Evolutionary conservation across 2,113 vertebrate species (phyloP), one percentile per base, ranked within the genome.

Genomic region (Pseudopipra pipra): DNA sequence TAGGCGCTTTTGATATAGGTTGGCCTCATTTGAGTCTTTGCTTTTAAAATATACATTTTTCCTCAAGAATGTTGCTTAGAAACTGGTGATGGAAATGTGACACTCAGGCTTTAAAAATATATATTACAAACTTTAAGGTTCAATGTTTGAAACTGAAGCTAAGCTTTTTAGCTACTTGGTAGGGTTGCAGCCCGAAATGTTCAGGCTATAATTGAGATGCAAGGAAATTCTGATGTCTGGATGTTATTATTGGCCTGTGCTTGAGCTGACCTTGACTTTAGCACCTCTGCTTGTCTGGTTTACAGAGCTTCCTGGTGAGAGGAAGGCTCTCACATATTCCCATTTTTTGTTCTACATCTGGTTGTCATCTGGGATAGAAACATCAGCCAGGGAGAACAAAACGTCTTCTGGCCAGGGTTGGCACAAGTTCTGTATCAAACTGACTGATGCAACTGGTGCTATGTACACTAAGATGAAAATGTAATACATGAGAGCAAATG

Each of bases 331-430:
- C 63, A 39, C 65, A 81, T 55, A 75, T 72, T 66, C 67, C 52
- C 12, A 52, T 76, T 90, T 81, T 67, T 93, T 92, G 21, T 82
- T 72, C 76, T 70, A 70, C 90, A 82, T 96, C 84, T 97, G 95
- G 43, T 85, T 94, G 88, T 92, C 95, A 96, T 93, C 94, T 96
- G 93, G 49, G 51, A 49, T 94, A 52, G 61, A 95, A 82, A 61
- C 8, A 1, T 72, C 83, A 92, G 83, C 44, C n/a, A 62, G 67
- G 43, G 65, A 96, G 77, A 89, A 43, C 61, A 89, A 92, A 96
- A 95, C 43, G 62, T 88, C 75, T 91, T 85, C 87, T 93, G 93
- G 77, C 77, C 67, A 75, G 77, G 41, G 35, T 35, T 80, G 56
- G 84, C 68, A 93, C 11, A 72, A 92, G 17, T 73, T 85, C 85